phyloP scores from a whole-genome alignment of 1,140 invertebrate species.

The Trypoxylus dichotomus region DNA sequence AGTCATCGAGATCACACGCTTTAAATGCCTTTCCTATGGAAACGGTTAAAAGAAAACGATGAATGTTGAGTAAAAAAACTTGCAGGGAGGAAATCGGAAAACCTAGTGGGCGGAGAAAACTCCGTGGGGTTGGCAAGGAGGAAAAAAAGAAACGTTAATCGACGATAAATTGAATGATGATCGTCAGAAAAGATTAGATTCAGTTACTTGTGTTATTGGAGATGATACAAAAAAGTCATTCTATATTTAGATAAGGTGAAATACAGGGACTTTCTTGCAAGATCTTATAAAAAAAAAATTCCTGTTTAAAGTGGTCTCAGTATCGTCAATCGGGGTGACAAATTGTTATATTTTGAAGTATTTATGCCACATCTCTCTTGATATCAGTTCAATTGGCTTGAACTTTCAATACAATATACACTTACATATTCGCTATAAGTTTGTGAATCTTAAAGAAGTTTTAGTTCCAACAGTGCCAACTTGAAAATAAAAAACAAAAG shows the following conservation, averaged over 20 bases:
- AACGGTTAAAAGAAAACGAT: constrained; percentile 18
- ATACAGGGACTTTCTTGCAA: background rate
- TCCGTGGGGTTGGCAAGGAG: background rate
- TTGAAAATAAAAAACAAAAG: too few species aligned
- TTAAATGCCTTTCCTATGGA: constrained; percentile 19
- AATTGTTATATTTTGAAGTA: too few species aligned
- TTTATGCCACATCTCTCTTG: too few species aligned
- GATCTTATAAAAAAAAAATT: too few species aligned
- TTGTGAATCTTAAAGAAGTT: too few species aligned
- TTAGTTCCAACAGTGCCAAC: too few species aligned
- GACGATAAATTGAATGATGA: constrained; percentile 12
- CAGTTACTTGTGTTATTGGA: background rate
- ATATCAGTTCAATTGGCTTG: too few species aligned
- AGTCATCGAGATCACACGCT: constrained; percentile 25
- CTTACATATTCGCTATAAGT: too few species aligned
- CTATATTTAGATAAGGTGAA: background rate
- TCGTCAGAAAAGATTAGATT: background rate
- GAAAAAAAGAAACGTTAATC: constrained; percentile 14
- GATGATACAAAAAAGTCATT: background rate
- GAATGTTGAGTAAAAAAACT: background rate
- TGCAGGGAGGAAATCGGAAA: constrained; percentile 4
- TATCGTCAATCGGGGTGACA: too few species aligned
- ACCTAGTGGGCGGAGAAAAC: background rate
- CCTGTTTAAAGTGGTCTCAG: too few species aligned
- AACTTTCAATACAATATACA: too few species aligned